Base-by-base conservation (phyloP, 2,113 vertebrate genomes). In the Myotis davidii region DNA sequence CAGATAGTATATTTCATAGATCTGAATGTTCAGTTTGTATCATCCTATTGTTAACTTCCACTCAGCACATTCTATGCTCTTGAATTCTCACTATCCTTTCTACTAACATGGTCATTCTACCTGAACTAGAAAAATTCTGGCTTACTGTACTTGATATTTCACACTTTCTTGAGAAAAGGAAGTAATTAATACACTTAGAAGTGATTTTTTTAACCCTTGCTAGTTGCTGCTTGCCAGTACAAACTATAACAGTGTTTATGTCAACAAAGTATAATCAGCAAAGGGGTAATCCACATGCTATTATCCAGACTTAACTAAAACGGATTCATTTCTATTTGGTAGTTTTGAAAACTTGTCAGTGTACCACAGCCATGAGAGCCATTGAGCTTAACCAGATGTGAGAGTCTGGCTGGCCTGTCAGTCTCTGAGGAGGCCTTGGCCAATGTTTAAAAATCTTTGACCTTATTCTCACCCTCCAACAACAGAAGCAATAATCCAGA, bases 271-370 rank as follows among this genome's bases (percentile, higher is more conserved):
- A 67, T 45, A 87, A 29, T 85, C 65, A n/a, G 72, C 32, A 78
- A 85, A 90, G 9, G 13, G 77, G 34, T 95, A 79, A 87, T 87
- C 61, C 54, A 17, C 14, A n/a, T 65, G 74, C 59, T n/a, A 61
- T 91, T 96, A 56, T 65, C 56, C 85, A 73, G 82, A 88, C 54
- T 90, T 87, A 29, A 39, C 73, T 56, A n/a, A n/a, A 67, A 70
- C 2, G 32, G 45, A 86, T 83, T 94, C 52, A 85, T 73, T 93
- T 93, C 56, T 81, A 54, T 50, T 34, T 45, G 76, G 78, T 61
- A 88, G 84, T 93, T 96, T 96, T 96, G 94, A 96, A 97, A 97
- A 85, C 90, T 87, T 96, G 95, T 95, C 96, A 95, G 34, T 96
- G 76, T 18, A 54, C 48, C 45, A 37, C 76, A 92, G 42, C 45